Conservation (phyloP, 2,888 invertebrate genomes). For the Autographa gamma region DNA sequence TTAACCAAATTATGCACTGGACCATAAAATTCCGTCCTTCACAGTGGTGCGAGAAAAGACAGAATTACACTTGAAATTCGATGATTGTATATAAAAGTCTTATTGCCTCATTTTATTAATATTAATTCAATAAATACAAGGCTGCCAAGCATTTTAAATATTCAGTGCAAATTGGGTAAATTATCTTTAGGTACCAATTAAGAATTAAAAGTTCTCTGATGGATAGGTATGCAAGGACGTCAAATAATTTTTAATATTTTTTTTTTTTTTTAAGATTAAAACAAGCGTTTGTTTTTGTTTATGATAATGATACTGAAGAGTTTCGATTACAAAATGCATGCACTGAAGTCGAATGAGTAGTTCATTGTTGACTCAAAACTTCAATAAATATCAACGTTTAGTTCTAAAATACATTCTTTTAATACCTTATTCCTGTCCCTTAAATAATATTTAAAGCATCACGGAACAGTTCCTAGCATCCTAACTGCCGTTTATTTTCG, state of each 20-base stretch:
- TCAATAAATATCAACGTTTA: neutral
- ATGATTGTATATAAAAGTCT: slow-evolving; percentile 30
- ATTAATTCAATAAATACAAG: slow-evolving; percentile 34
- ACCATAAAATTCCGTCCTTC: slow-evolving; percentile 20
- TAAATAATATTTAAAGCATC: slow-evolving; percentile 17
- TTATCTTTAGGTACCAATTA: slow-evolving; percentile 20
- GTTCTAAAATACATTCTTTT: neutral
- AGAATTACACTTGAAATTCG: slow-evolving; percentile 21
- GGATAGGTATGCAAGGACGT: slow-evolving; percentile 24
- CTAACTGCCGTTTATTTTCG: slow-evolving; percentile 45
- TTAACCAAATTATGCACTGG: slow-evolving; percentile 32
- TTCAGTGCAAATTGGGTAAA: slow-evolving; percentile 33
- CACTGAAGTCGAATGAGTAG: too few relatives aligned
- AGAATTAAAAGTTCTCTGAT: slow-evolving; percentile 25
- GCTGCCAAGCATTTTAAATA: slow-evolving; percentile 46
- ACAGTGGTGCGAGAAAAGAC: slow-evolving; percentile 28
- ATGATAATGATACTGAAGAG: too few relatives aligned
- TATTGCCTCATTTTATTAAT: slow-evolving; percentile 28
- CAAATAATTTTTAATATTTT: slow-evolving; percentile 12
- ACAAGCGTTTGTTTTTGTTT: too few relatives aligned
- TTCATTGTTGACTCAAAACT: neutral
- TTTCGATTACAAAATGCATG: too few relatives aligned
- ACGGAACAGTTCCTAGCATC: slow-evolving; percentile 24
- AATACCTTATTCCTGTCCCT: slow-evolving; percentile 3
- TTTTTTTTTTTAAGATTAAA: too few relatives aligned